Conservation (phyloP, 2,113 vertebrate genomes). For the Gavialis gangeticus region DNA sequence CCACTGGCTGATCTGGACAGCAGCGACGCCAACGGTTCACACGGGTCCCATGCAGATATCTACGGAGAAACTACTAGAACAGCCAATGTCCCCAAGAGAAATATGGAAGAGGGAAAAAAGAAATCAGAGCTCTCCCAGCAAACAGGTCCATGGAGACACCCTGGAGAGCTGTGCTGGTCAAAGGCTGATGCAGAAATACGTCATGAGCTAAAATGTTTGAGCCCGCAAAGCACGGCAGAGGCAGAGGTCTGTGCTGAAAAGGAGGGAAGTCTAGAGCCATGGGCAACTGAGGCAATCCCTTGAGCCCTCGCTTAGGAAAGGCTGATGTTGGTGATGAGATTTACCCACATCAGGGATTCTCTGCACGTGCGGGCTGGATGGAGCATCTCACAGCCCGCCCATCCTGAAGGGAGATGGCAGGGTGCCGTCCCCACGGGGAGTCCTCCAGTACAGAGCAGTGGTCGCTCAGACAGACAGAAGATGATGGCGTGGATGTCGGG, state of each 20-base stretch:
- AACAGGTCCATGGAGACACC: neutral
- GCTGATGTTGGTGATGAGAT: rapidly evolving
- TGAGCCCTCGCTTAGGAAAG: neutral
- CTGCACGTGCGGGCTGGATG: rapidly evolving
- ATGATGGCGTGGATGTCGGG: neutral
- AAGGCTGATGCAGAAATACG: neutral
- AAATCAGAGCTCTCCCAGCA: neutral
- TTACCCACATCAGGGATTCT: neutral
- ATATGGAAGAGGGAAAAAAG: neutral
- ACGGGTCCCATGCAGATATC: rapidly evolving
- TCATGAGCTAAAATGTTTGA: neutral
- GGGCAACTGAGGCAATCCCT: neutral
- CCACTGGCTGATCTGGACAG: neutral
- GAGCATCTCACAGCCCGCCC: neutral
- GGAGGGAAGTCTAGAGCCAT: rapidly evolving
- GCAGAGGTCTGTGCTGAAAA: neutral
- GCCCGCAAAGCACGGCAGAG: neutral
- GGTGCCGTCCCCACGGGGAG: neutral
- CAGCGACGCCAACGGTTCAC: neutral
- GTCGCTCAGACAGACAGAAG: neutral
- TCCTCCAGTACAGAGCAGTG: neutral
- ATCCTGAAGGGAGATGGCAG: neutral
- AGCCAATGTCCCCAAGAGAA: rapidly evolving
- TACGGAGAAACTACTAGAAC: neutral
- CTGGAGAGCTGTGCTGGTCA: no score